Conservation (phyloP, 1,140 invertebrate species). For the Scaptomyza hsui region DNA sequence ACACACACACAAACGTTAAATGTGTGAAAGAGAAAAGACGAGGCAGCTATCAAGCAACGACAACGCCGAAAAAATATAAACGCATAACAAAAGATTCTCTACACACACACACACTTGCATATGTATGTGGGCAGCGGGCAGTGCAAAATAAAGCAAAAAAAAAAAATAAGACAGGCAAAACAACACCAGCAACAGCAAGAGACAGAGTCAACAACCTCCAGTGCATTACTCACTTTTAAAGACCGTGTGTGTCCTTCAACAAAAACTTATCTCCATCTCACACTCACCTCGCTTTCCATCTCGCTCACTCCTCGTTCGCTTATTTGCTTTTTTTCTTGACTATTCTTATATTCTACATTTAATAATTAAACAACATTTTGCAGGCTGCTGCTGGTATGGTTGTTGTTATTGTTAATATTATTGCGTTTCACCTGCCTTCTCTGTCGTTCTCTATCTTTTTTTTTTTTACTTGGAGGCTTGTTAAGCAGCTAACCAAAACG, state of each 20-base stretch:
- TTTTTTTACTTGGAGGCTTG: conserved; percentile 22
- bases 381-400: conserved; percentile 1
- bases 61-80: conserved; percentile 69
- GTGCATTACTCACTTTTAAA: conserved; percentile 83
- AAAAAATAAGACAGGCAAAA: conserved; percentile 19
- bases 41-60: conserved; percentile 50
- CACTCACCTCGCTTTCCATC: conserved; percentile 20
- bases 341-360: conserved; percentile 70
- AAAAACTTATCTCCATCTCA: conserved; percentile 74
- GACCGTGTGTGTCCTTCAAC: conserved; percentile 83
- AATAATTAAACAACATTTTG: conserved; percentile 82
- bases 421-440: conserved; percentile 11
- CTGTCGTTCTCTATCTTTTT: neutral
- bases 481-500: no score
- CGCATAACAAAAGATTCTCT: conserved; percentile 76
- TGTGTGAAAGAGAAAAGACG: conserved; percentile 2
- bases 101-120: conserved; percentile 42
- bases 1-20: no score
- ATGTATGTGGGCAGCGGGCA: conserved; percentile 46
- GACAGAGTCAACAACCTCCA: conserved; percentile 77
- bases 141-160: conserved; percentile 58
- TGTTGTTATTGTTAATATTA: conserved; percentile 19
- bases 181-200: conserved; percentile 26
- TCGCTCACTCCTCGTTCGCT: conserved; percentile 8
- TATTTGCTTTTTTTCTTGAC: conserved; percentile 26